These are phyloP conservation scores for Hyphantria cunea DNA, from an alignment of 1,140 invertebrate genomes.

Conservation along the genomic window DNA sequence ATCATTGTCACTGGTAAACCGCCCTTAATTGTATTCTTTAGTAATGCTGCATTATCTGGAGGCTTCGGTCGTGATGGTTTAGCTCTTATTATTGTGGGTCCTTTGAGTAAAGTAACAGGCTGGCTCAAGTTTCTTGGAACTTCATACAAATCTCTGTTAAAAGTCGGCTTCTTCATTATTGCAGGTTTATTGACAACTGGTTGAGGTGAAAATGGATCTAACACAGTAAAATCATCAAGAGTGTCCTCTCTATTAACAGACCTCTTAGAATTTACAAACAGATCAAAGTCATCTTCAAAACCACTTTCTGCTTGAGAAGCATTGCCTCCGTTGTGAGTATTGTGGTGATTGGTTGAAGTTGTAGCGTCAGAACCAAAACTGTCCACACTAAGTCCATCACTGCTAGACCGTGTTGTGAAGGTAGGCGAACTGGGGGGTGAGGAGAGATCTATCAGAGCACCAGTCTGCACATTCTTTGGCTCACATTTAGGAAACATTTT, in stretches of 20 bases:
- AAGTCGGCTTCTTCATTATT: constrained; percentile 54
- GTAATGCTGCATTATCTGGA: constrained; percentile 79
- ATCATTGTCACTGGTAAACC: constrained; percentile 61
- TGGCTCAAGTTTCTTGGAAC: constrained; percentile 69
- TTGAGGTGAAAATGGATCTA: constrained; percentile 78
- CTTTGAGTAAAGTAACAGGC: constrained; percentile 68
- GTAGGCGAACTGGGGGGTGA: constrained; percentile 88
- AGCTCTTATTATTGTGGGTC: constrained; percentile 86
- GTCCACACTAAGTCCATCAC: constrained; percentile 87
- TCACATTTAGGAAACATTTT: constrained; percentile 76
- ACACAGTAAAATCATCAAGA: constrained; percentile 69
- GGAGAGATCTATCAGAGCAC: constrained; percentile 83
- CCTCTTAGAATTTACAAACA: constrained; percentile 80
- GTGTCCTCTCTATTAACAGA: constrained; percentile 77
- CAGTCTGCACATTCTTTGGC: constrained; percentile 68
- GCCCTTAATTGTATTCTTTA: constrained; percentile 65
- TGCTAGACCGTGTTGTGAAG: constrained; percentile 87
- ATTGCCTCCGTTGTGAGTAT: constrained; percentile 83
- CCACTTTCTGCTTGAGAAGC: constrained; percentile 88
- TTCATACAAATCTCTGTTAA: constrained; percentile 60
- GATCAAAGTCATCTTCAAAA: constrained; percentile 89
- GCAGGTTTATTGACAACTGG: constrained; percentile 52
- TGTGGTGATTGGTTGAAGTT: constrained; percentile 81
- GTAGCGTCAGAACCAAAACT: constrained; percentile 89
- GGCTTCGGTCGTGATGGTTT: constrained; percentile 90